Base-by-base conservation (phyloP, 1,140 invertebrate species). In the Drosophila bipectinata region DNA sequence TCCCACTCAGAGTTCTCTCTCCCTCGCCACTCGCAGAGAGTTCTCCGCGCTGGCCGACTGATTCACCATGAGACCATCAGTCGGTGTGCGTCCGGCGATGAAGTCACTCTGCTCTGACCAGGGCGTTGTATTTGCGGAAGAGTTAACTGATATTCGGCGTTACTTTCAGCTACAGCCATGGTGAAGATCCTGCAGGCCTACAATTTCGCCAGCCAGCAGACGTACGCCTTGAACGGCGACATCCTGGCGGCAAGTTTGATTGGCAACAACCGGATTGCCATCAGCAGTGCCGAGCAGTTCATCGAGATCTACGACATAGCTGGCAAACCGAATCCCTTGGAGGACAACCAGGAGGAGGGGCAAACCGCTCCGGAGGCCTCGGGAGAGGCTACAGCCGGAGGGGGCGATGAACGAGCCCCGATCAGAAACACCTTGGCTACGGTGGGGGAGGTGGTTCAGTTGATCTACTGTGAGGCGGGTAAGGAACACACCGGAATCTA, bases 181-280 rank as follows among this genome's bases (percentile, higher is more conserved):
- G 90, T 91, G 26, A 91, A 91, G 74, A 90, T 91, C 39, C 61
- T 91, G 51, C 90, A 91, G 75, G 87, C 90, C 24, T 91, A 91
- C 54, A 91, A 91, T 41, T 91, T 91, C 76, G 73, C 90, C 41
- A 85, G 81, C 69, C 90, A 91, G 69, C 81, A 90, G 54, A 91
- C 90, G 0, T 91, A 79, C 67, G 72, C 90, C 4, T 67, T 91
- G 1, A 91, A 90, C 61, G 90, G 90, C 47, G 90, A 91, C 30
- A 91, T 91, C 49, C 63, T 91, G 44, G 79, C 90, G 18, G 87
- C 83, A 44, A 91, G 87, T 26, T 47, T 91, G 26, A 87, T 91
- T 28, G 81, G 82, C 47, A 84, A 83, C 28, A 90, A 89, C 72
- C 76, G 87, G 18, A 91, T 91, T 56, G 90, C 90, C 37, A 83